A percentile compares a stretch with the other conserved stretches of the same genome.
phyloP scores from a whole-genome alignment of 2,888 invertebrate species.

The Polylopha cassiicola region DNA sequence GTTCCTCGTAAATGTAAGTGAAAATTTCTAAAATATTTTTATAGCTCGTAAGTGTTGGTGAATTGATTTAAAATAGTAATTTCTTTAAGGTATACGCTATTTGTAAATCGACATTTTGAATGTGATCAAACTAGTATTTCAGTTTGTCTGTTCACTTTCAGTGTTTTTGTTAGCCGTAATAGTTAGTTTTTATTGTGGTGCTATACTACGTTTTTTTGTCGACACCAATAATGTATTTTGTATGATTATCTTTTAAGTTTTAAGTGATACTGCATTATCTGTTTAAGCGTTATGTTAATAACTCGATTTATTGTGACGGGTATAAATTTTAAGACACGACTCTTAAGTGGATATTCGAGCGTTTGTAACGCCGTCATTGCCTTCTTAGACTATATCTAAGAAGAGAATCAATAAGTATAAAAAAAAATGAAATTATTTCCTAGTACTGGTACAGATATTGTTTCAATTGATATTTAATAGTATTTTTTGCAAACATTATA shows the following conservation, averaged over 20 bases:
- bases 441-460: too few relatives aligned
- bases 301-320: too few relatives aligned
- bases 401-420: too few relatives aligned
- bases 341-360: too few relatives aligned
- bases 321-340: too few relatives aligned
- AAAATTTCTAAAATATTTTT: slow-evolving; percentile 76
- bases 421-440: too few relatives aligned
- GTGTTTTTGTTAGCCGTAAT: slow-evolving; percentile 44
- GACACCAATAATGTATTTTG: slow-evolving; percentile 63
- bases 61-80: slow-evolving; percentile 64
- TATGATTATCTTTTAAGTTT: slow-evolving; percentile 50
- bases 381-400: too few relatives aligned
- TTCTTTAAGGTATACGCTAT: slow-evolving; percentile 33
- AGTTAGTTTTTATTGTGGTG: slow-evolving; percentile 63
- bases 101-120: too few relatives aligned
- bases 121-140: slow-evolving; percentile 9
- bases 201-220: slow-evolving; percentile 53
- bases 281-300: slow-evolving; percentile 23
- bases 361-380: too few relatives aligned
- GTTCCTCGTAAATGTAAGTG: slow-evolving; percentile 76
- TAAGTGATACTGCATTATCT: slow-evolving; percentile 51
- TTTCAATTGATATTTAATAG: too few relatives aligned
- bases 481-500: too few relatives aligned
- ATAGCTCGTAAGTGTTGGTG: slow-evolving; percentile 72
- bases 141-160: slow-evolving; percentile 13